Evolutionary conservation across 2,797 vertebrate species (phyloP).

Genomic region (Myiotriccus ornatus): DNA sequence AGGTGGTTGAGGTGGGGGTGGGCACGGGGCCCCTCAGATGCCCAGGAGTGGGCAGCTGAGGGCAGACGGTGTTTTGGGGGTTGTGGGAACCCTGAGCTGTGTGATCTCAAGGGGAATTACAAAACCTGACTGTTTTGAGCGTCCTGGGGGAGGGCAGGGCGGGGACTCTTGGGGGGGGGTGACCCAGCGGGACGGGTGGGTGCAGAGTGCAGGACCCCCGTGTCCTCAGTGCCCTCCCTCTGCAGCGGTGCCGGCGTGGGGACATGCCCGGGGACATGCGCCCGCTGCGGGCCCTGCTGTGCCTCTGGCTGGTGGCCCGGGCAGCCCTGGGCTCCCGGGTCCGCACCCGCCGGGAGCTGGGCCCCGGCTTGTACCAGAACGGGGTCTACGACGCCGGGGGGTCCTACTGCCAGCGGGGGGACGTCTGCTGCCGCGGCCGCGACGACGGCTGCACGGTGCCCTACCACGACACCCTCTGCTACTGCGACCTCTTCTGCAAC

Average conservation of each 20-base stretch:
- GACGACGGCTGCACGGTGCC: conserved; percentile 88
- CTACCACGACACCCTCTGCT: conserved; percentile 94
- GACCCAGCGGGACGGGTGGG: rapidly evolving
- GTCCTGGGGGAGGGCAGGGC: background rate
- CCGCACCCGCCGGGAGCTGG: conserved; percentile 85
- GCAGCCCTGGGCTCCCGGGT: conserved; percentile 34
- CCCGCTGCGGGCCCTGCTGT: background rate
- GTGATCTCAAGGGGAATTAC: background rate
- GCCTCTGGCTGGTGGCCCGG: conserved; percentile 66
- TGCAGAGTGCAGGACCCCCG: background rate
- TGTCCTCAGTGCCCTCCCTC: background rate
- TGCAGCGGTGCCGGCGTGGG: background rate
- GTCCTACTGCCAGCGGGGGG: conserved; percentile 86
- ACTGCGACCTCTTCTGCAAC: conserved; percentile 98
- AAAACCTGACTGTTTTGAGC: background rate
- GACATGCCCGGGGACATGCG: background rate
- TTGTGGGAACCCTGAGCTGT: background rate
- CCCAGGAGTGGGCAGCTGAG: rapidly evolving
- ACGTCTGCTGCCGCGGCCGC: conserved; percentile 88
- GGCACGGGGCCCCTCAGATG: background rate
- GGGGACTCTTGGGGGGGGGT: background rate
- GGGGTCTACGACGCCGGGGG: conserved; percentile 89
- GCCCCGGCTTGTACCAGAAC: conserved; percentile 82
- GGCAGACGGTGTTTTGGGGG: rapidly evolving
- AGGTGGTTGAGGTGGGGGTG: background rate